Percentiles rank a stretch among this genome's conserved stretches.
These are phyloP conservation scores for Anguilla megastoma DNA, from an alignment of 2,797 vertebrate species.

Conservation along the genomic window DNA sequence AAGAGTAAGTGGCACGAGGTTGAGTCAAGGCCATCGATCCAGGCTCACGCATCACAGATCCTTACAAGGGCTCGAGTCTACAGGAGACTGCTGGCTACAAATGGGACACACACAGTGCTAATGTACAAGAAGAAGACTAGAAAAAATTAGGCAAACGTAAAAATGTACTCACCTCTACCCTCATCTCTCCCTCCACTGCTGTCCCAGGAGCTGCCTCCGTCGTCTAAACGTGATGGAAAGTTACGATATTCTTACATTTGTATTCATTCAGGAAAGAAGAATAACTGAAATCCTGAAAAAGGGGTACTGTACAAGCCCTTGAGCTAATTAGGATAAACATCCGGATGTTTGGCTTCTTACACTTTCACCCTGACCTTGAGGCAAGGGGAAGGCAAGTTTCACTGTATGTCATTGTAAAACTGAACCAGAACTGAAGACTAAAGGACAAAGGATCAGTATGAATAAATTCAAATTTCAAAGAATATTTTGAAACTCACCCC, in stretches of 20 bases:
- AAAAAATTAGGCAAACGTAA: neutral
- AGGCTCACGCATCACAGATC: neutral
- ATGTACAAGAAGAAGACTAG: neutral
- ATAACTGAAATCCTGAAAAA: neutral
- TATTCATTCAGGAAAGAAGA: neutral
- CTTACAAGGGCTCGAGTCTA: neutral
- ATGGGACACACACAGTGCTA: neutral
- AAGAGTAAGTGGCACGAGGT: neutral
- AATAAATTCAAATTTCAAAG: too few species aligned
- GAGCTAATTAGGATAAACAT: neutral
- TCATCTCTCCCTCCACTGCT: neutral
- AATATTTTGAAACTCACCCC: neutral
- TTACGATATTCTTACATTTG: neutral
- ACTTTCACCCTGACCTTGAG: neutral
- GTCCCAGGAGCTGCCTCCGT: neutral
- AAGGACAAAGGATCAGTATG: neutral
- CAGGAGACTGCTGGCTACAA: neutral
- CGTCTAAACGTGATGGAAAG: neutral
- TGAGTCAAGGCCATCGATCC: neutral
- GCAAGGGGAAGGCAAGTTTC: neutral
- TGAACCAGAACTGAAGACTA: neutral
- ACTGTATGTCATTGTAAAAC: neutral
- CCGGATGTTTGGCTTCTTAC: neutral
- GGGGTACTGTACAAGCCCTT: neutral
- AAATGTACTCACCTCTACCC: neutral